Base-by-base conservation (phyloP, 2,888 invertebrate species). In the Escarpia spicata region DNA sequence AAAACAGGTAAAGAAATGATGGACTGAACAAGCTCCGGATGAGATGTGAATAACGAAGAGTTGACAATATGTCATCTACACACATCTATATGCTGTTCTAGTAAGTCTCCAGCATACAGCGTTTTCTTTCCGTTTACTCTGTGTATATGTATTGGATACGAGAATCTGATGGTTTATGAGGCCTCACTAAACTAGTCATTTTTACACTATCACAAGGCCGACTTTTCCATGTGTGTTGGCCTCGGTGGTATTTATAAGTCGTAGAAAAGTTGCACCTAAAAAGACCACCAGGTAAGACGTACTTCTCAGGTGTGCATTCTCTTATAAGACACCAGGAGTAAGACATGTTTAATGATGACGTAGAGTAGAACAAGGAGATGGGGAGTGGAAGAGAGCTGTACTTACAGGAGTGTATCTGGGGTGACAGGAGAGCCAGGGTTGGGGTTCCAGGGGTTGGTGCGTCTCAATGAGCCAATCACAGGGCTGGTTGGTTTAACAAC, bases 391-490 rank as follows among this genome's bases (percentile, higher is more conserved):
- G 37, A 37, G 37, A 37, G 37, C 37, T 37, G 43, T 90, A 90
- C 91, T 91, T 44, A 91, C 91, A 91, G 26, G 31, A 91, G 26
- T 19, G 43, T 4, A 43, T 92, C 92, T 37, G 92, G 92, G 60
- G 92, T 92, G 89, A 89, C 75, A 19, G 92, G 92, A 58, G 75
- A 75, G 43, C 52, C 92, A n/a, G 92, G 89, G 60, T 60, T 75
- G 19, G 75, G 60, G 89, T 89, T 92, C 92, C 92, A 92, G 8
- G 92, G 92, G 58, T 90, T 75, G 43, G 31, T 90, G 58, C 60
- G 45, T 45, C 45, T 58, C 45, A 91, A 92, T 37, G 89, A 90
- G 58, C 92, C 92, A 91, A 91, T 92, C 2, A n/a, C 93, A 75
- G 75, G 75, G 75, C 75, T 75, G 75, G 75, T 75, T 75, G 75